Conservation (phyloP, 2,888 invertebrate species). For the Dicranocentrus wangi region DNA sequence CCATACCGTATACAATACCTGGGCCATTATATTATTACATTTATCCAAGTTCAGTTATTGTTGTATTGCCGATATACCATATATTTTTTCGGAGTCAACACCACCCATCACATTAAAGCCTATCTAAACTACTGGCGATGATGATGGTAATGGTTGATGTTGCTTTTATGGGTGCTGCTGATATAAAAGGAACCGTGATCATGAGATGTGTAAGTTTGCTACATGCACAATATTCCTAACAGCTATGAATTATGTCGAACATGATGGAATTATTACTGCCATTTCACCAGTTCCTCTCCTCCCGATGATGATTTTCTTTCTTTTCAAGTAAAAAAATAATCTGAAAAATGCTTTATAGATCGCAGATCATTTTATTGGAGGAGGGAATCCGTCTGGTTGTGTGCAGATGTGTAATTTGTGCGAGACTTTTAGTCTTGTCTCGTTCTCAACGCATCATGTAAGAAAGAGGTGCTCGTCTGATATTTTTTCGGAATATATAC, state of each 20-base stretch:
- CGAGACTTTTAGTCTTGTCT: slow-evolving; percentile 1
- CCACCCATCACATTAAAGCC: slow-evolving; percentile 36
- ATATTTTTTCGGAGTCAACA: neutral
- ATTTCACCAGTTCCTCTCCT: neutral
- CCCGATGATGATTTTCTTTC: slow-evolving; percentile 10
- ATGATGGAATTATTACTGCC: slow-evolving; percentile 38
- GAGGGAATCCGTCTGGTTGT: too few species aligned
- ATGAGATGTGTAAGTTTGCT: neutral
- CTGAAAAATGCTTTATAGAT: neutral
- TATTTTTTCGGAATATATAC: neutral
- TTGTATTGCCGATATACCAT: too few species aligned
- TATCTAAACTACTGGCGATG: slow-evolving; percentile 17
- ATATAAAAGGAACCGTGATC: neutral
- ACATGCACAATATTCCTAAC: slow-evolving; percentile 30
- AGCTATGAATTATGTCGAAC: slow-evolving; percentile 43
- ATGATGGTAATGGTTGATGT: slow-evolving; percentile 17
- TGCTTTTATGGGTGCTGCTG: slow-evolving; percentile 33
- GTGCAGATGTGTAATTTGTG: slow-evolving; percentile 11
- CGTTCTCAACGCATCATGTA: neutral
- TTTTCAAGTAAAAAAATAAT: neutral
- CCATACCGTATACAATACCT: too few species aligned
- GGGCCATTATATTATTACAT: too few species aligned
- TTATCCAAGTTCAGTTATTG: too few species aligned
- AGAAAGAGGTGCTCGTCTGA: neutral
- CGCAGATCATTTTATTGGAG: too few species aligned